Base-by-base conservation (phyloP, 2,888 invertebrate species). In the Eilema griseolum region DNA sequence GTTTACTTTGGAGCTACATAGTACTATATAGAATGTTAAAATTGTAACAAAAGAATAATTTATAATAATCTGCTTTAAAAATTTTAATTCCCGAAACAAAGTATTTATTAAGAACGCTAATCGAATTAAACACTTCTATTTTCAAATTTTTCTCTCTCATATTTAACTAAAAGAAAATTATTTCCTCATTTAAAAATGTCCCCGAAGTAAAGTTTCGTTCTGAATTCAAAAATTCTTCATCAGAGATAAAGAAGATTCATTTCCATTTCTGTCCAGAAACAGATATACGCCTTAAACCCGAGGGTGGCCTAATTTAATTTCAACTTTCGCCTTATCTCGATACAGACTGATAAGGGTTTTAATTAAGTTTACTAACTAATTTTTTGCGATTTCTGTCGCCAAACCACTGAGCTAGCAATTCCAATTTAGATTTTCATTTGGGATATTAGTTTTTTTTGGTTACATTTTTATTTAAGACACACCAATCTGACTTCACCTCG, bases 291-390 rank as follows among this genome's bases (percentile, higher is more conserved):
- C 72, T 68, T 66, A 66, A 69, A 59, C 65, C 69, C 61, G 68
- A 28, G 76, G 79, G 71, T 67, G 71, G 67, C 71, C 70, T 79
- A 78, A 82, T 82, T 82, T 82, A 82, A 82, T 82, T 82, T 79
- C 72, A 82, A 82, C 78, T 81, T 81, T 81, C 63, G 61, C 63
- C 76, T 82, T 82, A 82, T 82, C 82, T 72, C 79, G 81, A 82
- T 82, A 79, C 79, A 79, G 71, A 23, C 37, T 72, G 82, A 82
- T 82, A 82, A 82, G 70, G 67, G 72, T 79, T 79, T 81, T 82
- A 82, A 82, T 82, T 82, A 79, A 82, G 79, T 79, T 82, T 78
- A 78, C 76, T 71, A 72, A 80, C 72, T 78, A 69, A 67, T 80
- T 81, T 81, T 76, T 80, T 72, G 72, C 46, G 60, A 73, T 75